Evolutionary conservation across 2,888 invertebrate genomes (phyloP).

Genomic region (Sturmia bella): DNA sequence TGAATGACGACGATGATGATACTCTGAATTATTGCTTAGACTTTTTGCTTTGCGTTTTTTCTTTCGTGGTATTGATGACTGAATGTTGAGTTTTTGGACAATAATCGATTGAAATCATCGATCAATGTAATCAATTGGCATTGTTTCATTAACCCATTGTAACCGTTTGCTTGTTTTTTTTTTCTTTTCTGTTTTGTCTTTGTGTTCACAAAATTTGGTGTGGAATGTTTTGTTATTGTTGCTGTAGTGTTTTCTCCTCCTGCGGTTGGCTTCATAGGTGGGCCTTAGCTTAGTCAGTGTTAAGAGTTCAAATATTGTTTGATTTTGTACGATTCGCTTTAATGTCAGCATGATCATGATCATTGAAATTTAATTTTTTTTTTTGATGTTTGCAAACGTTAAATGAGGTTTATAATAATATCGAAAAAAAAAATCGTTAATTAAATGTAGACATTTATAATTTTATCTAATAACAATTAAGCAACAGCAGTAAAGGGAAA

Average conservation of each 20-base stretch:
- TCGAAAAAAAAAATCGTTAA: constrained; percentile 51
- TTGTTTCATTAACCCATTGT: constrained; percentile 72
- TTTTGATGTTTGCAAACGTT: constrained; percentile 44
- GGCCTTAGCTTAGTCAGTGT: constrained; percentile 62
- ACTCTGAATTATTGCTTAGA: constrained; percentile 56
- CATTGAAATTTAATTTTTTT: constrained; percentile 14
- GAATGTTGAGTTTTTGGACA: constrained; percentile 73
- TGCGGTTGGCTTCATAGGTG: constrained; percentile 65
- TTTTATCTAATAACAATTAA: not conserved
- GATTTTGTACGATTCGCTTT: constrained; percentile 57
- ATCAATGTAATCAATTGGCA: constrained; percentile 76
- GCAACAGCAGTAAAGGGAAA: too few relatives aligned
- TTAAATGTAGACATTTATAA: constrained; percentile 56
- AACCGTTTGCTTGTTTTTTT: constrained; percentile 36
- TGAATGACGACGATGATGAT: constrained; percentile 46
- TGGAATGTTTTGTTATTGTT: constrained; percentile 27
- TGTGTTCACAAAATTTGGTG: constrained; percentile 33
- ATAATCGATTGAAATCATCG: constrained; percentile 81
- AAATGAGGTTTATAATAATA: constrained; percentile 32
- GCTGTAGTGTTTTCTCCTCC: constrained; percentile 40
- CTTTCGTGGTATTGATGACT: constrained; percentile 50
- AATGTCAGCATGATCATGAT: constrained; percentile 52
- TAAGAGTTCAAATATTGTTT: constrained; percentile 68
- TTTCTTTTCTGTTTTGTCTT: constrained; percentile 36
- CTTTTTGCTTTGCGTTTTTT: constrained; percentile 16